Percentiles rank a stretch among this genome's conserved stretches.
Evolutionary conservation across 2,888 invertebrate genomes (phyloP).

Genomic region (Mechanitis messenoides): DNA sequence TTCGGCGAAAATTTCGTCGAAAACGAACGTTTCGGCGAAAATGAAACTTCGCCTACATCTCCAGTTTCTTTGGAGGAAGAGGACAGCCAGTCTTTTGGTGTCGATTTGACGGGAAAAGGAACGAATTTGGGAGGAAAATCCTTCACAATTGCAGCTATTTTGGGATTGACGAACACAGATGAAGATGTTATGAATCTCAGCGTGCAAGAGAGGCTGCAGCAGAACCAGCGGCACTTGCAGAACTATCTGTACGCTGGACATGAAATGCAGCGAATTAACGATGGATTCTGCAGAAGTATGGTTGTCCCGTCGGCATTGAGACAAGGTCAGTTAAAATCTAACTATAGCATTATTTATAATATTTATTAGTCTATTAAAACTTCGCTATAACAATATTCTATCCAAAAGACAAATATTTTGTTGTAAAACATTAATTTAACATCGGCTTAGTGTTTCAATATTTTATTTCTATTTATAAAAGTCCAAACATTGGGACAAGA

Average conservation of each 20-base stretch:
- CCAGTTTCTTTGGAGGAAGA: conserved; percentile 62
- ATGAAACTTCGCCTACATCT: conserved; percentile 50
- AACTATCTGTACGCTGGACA: conserved; percentile 63
- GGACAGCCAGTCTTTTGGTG: conserved; percentile 62
- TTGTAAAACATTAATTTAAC: too few species aligned
- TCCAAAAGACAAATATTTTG: too few species aligned
- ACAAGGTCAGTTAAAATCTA: conserved; percentile 48
- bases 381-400: too few species aligned
- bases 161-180: conserved; percentile 80
- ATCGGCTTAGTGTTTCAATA: too few species aligned
- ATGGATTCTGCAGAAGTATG: conserved; percentile 59
- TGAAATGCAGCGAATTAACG: conserved; percentile 60
- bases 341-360: background rate
- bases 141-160: conserved; percentile 92
- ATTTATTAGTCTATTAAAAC: background rate
- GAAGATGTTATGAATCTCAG: conserved; percentile 75
- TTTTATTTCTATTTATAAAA: too few species aligned
- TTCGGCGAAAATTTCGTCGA: conserved; percentile 44
- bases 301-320: conserved; percentile 50
- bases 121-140: conserved; percentile 79
- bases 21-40: conserved; percentile 42
- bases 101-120: conserved; percentile 64
- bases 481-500: too few species aligned
- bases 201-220: conserved; percentile 69
- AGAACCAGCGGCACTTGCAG: conserved; percentile 62